Percentiles rank a stretch among this genome's conserved stretches.
Conservation (phyloP, 1,140 invertebrate species). For the Kradibia gibbosae region DNA sequence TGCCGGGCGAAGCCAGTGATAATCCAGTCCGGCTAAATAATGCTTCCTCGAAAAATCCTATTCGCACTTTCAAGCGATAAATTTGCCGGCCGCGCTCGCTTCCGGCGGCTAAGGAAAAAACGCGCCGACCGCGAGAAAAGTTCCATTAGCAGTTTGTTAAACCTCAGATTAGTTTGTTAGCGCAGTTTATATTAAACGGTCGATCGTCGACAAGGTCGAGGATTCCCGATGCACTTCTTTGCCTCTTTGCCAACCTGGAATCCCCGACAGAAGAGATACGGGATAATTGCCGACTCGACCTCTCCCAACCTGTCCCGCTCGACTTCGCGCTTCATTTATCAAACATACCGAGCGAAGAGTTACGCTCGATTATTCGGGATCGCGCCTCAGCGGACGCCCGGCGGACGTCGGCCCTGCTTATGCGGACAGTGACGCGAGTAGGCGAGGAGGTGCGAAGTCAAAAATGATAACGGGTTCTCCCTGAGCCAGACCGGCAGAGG, state of each 20-base stretch:
- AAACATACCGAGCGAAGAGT: background rate
- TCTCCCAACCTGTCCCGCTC: background rate
- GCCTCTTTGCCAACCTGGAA: no score
- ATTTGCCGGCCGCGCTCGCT: background rate
- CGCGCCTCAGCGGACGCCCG: background rate
- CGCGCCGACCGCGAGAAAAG: background rate
- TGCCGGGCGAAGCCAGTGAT: background rate
- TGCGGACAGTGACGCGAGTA: background rate
- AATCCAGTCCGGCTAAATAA: conserved; percentile 16
- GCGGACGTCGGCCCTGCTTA: background rate
- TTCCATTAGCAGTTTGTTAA: background rate
- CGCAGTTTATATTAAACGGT: background rate
- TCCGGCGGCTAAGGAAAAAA: background rate
- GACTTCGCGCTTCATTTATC: background rate
- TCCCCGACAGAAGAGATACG: background rate
- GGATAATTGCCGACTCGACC: background rate
- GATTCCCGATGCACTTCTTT: background rate
- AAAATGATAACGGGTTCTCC: background rate
- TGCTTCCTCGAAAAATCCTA: conserved; percentile 37
- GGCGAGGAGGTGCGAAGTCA: background rate
- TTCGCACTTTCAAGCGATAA: conserved; percentile 17
- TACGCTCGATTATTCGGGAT: background rate
- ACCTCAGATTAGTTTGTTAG: background rate
- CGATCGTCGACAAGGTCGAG: background rate
- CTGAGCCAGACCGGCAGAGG: no score